Evolutionary conservation across 2,113 vertebrate species (phyloP).

Genomic region (Apteryx mantelli): DNA sequence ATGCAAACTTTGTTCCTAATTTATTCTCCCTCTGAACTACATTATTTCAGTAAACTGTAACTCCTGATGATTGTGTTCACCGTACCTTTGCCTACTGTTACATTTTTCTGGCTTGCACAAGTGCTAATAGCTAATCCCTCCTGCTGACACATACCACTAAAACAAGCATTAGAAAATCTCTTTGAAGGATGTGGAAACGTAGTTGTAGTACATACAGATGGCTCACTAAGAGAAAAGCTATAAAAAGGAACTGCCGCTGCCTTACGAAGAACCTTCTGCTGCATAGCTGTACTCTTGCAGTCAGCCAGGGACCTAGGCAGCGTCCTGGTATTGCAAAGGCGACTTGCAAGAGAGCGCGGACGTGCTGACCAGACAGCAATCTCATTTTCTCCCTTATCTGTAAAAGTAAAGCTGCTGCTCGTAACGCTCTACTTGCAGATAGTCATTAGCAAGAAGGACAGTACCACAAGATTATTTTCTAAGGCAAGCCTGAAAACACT

Average conservation of each 20-base stretch:
- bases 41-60: background rate
- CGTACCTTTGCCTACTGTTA: background rate
- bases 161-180: background rate
- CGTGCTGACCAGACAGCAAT: background rate
- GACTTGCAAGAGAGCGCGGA: background rate
- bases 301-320: background rate
- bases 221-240: background rate
- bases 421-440: background rate
- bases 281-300: slow-evolving; percentile 14
- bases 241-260: background rate
- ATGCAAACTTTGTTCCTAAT: background rate
- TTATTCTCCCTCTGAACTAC: background rate
- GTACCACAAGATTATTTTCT: background rate
- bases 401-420: background rate
- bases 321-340: background rate
- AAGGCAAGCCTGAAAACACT: background rate
- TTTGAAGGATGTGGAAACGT: background rate
- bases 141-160: background rate
- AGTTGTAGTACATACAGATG: background rate
- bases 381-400: background rate
- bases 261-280: background rate
- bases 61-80: background rate
- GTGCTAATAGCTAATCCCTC: background rate
- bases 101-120: background rate
- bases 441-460: background rate